Evolutionary conservation across 1,140 invertebrate species (phyloP).

Genomic region (Zelostemma sp.): DNA sequence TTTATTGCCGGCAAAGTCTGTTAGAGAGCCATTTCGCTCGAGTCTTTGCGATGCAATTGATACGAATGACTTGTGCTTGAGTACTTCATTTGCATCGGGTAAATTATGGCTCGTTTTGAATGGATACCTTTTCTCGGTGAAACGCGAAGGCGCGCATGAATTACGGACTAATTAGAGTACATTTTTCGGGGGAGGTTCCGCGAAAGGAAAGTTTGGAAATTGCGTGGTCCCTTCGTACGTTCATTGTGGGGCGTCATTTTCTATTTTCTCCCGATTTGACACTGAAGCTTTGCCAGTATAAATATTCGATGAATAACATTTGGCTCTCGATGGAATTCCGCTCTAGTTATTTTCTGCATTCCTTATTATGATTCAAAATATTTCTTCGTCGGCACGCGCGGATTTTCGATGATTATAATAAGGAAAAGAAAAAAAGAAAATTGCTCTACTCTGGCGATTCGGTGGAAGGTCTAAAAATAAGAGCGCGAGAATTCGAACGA

Average conservation of each 20-base stretch:
- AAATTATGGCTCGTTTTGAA: background rate
- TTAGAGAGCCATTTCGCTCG: background rate
- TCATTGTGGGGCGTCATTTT: too few species aligned
- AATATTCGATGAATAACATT: slow-evolving; percentile 11
- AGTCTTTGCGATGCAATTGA: background rate
- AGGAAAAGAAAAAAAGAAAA: background rate
- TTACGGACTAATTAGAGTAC: background rate
- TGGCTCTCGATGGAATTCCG: background rate
- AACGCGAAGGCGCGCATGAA: background rate
- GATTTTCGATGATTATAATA: background rate
- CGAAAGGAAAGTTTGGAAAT: too few species aligned
- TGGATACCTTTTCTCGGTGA: background rate
- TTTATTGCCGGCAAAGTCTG: too few species aligned
- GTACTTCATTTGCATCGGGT: background rate
- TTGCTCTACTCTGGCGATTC: background rate
- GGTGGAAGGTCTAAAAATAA: background rate
- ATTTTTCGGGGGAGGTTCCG: too few species aligned
- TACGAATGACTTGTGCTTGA: slow-evolving; percentile 1
- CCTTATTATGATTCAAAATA: slow-evolving; percentile 3
- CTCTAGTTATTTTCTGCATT: background rate
- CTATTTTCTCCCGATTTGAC: slow-evolving; percentile 4
- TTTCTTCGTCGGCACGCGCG: background rate
- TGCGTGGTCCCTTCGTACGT: too few species aligned
- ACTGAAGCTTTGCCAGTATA: background rate
- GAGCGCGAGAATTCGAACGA: background rate